Percentiles rank a stretch among this genome's conserved stretches.
These are phyloP conservation scores for Novumbra hubbsi DNA, from an alignment of 2,797 vertebrate genomes.

Conservation along the genomic window DNA sequence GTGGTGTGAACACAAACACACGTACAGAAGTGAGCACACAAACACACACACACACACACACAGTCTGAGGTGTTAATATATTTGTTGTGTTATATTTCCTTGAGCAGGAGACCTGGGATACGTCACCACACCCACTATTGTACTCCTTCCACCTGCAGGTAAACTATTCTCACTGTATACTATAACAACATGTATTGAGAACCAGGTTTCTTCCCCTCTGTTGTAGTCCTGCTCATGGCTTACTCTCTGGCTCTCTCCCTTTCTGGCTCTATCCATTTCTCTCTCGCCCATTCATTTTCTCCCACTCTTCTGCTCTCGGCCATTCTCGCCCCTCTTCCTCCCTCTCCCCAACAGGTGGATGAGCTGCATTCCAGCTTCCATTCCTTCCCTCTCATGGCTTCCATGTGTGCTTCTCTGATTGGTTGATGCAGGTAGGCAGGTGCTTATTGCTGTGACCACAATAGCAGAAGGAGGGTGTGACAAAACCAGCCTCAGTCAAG, in stretches of 20 bases:
- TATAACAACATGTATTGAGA: no score
- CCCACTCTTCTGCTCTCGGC: neutral
- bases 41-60: slow-evolving; percentile 6
- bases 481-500: neutral
- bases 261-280: neutral
- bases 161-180: neutral
- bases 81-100: neutral
- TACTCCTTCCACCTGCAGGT: neutral
- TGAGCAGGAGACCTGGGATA: slow-evolving; percentile 6
- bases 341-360: neutral
- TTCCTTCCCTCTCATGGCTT: neutral
- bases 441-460: neutral
- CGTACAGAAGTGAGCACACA: slow-evolving; percentile 16
- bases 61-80: neutral
- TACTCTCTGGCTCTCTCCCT: no score
- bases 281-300: neutral
- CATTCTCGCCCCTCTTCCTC: neutral
- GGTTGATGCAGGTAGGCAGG: slow-evolving; percentile 8
- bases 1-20: slow-evolving; percentile 22
- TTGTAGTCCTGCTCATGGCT: no score
- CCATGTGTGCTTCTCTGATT: slow-evolving; percentile 27
- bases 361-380: slow-evolving; percentile 24
- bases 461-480: neutral
- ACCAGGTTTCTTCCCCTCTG: neutral
- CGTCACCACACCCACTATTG: neutral